Evolutionary conservation across 2,888 invertebrate genomes (phyloP).

Genomic region (Micoletzkya japonica): DNA sequence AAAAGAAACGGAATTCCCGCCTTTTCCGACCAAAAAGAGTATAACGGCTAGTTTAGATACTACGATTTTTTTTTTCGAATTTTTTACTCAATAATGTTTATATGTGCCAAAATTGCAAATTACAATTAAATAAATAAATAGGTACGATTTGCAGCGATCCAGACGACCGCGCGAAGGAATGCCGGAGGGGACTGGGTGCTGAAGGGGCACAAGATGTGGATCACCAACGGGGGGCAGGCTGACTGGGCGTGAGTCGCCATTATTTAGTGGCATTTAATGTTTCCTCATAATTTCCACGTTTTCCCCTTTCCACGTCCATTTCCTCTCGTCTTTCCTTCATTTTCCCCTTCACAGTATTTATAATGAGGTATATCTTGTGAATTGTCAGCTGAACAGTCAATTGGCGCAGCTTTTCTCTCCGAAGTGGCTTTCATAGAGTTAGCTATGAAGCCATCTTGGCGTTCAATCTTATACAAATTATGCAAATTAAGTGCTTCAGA

Average conservation of each 20-base stretch:
- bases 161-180: constrained; percentile 67
- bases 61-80: too few species aligned
- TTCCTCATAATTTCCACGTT: not conserved
- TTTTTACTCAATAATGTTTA: not conserved
- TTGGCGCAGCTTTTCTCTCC: too few species aligned
- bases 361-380: too few species aligned
- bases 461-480: too few species aligned
- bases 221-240: constrained; percentile 69
- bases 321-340: not conserved
- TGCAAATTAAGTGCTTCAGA: not conserved
- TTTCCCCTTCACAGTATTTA: too few species aligned
- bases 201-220: constrained; percentile 69
- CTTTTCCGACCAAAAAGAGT: not conserved
- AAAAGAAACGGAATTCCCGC: not conserved
- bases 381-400: too few species aligned
- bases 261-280: too few species aligned
- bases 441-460: too few species aligned
- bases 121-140: not conserved
- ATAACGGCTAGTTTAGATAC: too few species aligned
- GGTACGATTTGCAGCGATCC: constrained; percentile 53
- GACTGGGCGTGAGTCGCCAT: constrained; percentile 68
- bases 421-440: too few species aligned
- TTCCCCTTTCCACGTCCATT: not conserved
- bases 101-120: not conserved
- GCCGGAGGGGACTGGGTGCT: constrained; percentile 24